Percentiles rank a stretch among this genome's conserved stretches.
Conservation (phyloP, 2,113 vertebrate species). For the Pogona vitticeps region DNA sequence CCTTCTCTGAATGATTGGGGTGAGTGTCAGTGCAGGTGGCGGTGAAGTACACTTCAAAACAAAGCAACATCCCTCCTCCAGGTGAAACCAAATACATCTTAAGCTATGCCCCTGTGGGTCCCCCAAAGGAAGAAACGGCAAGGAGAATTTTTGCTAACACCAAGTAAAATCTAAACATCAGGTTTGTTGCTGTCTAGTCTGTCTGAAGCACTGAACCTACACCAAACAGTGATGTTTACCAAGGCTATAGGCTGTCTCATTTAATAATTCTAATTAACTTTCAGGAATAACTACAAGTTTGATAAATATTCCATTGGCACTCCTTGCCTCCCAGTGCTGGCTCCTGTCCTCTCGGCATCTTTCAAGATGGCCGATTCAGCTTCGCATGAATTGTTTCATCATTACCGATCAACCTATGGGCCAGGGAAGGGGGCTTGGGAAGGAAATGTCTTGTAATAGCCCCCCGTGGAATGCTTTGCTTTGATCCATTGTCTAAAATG, state of each 20-base stretch:
- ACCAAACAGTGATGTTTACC: accelerated
- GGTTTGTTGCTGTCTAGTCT: no score
- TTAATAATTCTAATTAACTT: neutral
- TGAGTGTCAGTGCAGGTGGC: no score
- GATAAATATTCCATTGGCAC: neutral
- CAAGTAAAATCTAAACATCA: no score
- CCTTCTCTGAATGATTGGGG: no score
- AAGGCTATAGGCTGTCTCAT: no score
- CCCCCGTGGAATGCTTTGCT: slow-evolving; percentile 47
- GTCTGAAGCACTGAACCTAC: neutral
- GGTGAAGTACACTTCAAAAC: no score
- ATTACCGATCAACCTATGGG: slow-evolving; percentile 52
- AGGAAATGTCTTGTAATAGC: slow-evolving; percentile 47
- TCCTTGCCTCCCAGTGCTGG: neutral
- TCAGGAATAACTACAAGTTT: neutral
- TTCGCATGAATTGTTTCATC: slow-evolving; percentile 65
- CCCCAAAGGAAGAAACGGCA: no score
- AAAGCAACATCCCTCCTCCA: no score
- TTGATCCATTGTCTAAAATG: slow-evolving; percentile 43
- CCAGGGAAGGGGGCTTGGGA: slow-evolving; percentile 24
- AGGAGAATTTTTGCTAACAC: no score
- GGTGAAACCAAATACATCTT: no score
- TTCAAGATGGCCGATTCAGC: slow-evolving; percentile 44
- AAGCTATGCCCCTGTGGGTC: no score
- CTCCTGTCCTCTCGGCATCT: slow-evolving; percentile 16